Percentiles rank a stretch among this genome's conserved stretches.
Conservation (phyloP, 2,888 invertebrate genomes). For the Dryocosmus kuriphilus region DNA sequence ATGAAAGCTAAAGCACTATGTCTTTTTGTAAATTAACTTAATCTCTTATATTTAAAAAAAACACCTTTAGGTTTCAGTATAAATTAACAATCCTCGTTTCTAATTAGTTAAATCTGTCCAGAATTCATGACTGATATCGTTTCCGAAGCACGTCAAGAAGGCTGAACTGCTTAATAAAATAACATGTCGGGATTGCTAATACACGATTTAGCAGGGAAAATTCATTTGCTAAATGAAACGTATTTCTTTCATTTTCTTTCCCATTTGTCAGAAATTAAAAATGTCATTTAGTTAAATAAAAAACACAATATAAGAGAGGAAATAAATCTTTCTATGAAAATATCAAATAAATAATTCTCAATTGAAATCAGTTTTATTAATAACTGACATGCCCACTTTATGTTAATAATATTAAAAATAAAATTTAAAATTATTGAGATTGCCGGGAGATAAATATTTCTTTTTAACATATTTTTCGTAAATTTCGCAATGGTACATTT, state of each 20-base stretch:
- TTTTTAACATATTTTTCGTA: neutral
- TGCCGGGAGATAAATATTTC: no score
- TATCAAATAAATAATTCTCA: no score
- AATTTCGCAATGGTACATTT: neutral
- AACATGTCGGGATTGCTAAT: neutral
- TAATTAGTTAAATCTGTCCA: neutral
- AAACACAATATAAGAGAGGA: neutral
- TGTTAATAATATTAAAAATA: no score
- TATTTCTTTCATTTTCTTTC: constrained; percentile 5
- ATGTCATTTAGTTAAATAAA: neutral
- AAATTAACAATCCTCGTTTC: neutral
- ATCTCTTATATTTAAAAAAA: neutral
- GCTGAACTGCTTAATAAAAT: constrained; percentile 2
- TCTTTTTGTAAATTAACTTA: neutral
- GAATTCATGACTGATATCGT: neutral
- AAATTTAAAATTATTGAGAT: no score
- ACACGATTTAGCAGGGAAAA: neutral
- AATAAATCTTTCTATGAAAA: no score
- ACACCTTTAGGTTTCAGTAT: neutral
- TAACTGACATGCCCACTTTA: no score
- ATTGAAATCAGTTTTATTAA: no score
- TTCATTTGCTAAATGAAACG: neutral
- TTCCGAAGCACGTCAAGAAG: constrained; percentile 12
- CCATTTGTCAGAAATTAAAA: neutral
- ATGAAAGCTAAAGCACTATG: neutral